Evolutionary conservation across 2,888 invertebrate species (phyloP), one percentile per base, ranked within the genome.

Genomic region (Dasypolia templi): DNA sequence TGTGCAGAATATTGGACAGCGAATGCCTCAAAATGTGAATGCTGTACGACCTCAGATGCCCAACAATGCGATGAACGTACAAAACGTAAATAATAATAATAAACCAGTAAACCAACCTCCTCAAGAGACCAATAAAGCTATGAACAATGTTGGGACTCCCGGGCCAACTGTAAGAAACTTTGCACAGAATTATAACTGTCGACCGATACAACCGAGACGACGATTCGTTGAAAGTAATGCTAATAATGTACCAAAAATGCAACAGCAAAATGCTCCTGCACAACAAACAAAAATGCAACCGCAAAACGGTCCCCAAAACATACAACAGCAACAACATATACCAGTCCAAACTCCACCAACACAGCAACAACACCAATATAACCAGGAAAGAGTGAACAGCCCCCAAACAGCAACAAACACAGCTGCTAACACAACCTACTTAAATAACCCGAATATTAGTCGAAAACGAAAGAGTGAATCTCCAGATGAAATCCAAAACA

Each of bases 381-480:
- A 72, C 32, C 73, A 67, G n/a, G 72, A 80, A 2, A 85, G 75
- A 78, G 65, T 74, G 49, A 67, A 83, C 32, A 77, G 29, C 12
- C 72, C 79, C 22, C 84, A 82, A 35, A 77, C 64, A 6, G 46
- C 74, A 14, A 44, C 66, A 29, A 86, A 75, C 14, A 68, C 80
- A 56, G 68, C 78, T 29, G 64, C 82, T 11, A 77, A 74, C 39
- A 79, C 83, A 44, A 35, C 76, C 69, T 75, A 78, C 49, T 64
- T 85, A 75, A 80, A 86, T 72, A 70, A 75, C 62, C 75, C 79
- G 14, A 61, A 79, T 75, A 72, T 87, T 12, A 93, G 87, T 75
- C 91, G 92, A 78, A 95, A 94, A 88, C 89, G 95, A 83, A 95
- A 95, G 87, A 94, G 94, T 59, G 94, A 94, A 90, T 94, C 94